Evolutionary conservation across 2,797 vertebrate species (phyloP).

Genomic region (Leontopithecus rosalia): DNA sequence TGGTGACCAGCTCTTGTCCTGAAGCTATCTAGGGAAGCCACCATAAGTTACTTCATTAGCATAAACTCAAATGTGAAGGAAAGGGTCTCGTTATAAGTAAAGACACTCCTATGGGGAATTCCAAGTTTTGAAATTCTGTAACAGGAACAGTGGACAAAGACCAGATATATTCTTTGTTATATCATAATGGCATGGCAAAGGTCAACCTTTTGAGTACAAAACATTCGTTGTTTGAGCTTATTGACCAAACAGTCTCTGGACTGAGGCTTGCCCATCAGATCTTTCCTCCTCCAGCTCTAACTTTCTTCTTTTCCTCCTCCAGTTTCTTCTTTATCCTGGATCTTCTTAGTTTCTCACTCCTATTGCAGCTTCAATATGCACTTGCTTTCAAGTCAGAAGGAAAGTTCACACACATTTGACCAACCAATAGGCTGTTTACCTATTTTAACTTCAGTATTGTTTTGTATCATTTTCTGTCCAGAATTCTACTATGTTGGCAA

Average conservation of each 20-base stretch:
- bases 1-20: background rate
- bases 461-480: conserved; percentile 21
- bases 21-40: background rate
- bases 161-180: background rate
- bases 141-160: background rate
- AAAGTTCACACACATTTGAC: background rate
- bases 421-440: background rate
- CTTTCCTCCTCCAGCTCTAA: background rate
- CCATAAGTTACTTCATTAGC: background rate
- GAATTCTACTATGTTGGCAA: conserved; percentile 10
- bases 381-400: background rate
- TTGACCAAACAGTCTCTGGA: conserved; percentile 29
- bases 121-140: conserved; percentile 20
- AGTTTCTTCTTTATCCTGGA: background rate
- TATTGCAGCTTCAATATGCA: background rate
- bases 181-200: conserved; percentile 27
- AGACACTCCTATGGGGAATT: background rate
- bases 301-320: background rate
- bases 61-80: background rate
- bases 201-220: conserved; percentile 9
- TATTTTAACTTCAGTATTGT: background rate
- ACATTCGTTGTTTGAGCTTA: background rate
- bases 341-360: background rate
- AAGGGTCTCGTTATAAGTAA: background rate
- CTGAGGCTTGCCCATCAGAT: background rate